A percentile compares a stretch with the other conserved stretches of the same genome.
Evolutionary conservation across 2,888 invertebrate genomes (phyloP).

Genomic region (Thymelicus sylvestris): DNA sequence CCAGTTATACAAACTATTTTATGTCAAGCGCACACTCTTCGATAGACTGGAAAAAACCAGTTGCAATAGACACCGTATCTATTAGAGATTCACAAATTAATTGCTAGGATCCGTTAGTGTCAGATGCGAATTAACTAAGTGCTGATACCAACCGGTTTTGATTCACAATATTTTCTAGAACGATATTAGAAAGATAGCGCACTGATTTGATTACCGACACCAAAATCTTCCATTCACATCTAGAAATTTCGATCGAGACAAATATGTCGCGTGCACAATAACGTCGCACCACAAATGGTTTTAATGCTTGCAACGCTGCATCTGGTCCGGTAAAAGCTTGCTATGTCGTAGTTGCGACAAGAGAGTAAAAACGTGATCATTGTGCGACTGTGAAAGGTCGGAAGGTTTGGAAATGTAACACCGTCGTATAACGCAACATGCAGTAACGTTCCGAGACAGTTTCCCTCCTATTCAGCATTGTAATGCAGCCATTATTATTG

Average conservation of each 20-base stretch:
- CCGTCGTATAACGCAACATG: slow-evolving; percentile 27
- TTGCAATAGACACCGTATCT: slow-evolving; percentile 24
- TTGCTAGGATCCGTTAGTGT: slow-evolving; percentile 32
- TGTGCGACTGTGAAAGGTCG: slow-evolving; percentile 29
- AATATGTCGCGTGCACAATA: slow-evolving; percentile 12
- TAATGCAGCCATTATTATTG: slow-evolving; percentile 64
- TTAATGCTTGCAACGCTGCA: slow-evolving; percentile 18
- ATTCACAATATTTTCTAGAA: slow-evolving; percentile 28
- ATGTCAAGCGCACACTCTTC: slow-evolving; percentile 2
- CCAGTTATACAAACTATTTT: slow-evolving; percentile 9
- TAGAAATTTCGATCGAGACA: slow-evolving; percentile 16
- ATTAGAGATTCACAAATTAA: slow-evolving; percentile 32
- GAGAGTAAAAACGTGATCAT: slow-evolving; percentile 34
- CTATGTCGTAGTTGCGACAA: slow-evolving; percentile 24
- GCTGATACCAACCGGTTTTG: slow-evolving; percentile 42
- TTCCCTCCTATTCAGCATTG: slow-evolving; percentile 52
- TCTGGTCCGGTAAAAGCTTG: slow-evolving; percentile 20
- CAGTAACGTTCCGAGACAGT: slow-evolving; percentile 26
- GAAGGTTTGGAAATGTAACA: slow-evolving; percentile 29
- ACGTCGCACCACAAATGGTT: slow-evolving; percentile 14
- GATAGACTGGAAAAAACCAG: slow-evolving; percentile 16
- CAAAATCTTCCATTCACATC: slow-evolving; percentile 18
- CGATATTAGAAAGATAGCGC: slow-evolving; percentile 19
- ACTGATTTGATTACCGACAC: slow-evolving; percentile 12
- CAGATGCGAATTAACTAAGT: slow-evolving; percentile 34